Evolutionary conservation across 2,113 vertebrate genomes (phyloP).

Genomic region (Pipa parva): DNA sequence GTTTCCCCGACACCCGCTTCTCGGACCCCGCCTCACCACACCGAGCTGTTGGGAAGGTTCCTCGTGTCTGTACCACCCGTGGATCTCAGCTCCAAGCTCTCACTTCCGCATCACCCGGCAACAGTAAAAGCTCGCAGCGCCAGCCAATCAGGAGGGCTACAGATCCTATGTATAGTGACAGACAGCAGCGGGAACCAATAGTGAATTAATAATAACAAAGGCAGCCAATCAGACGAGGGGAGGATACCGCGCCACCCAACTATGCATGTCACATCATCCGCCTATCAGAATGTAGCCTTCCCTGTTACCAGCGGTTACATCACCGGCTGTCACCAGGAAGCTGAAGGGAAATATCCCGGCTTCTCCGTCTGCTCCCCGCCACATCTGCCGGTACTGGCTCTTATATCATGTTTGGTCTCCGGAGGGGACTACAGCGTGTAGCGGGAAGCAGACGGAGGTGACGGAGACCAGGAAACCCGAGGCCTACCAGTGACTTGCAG

Average conservation of each 20-base stretch:
- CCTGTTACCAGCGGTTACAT: slow-evolving; percentile 7
- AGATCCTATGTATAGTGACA: neutral
- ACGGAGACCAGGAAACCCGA: neutral
- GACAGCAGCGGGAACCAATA: neutral
- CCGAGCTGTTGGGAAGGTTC: neutral
- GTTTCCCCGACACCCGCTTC: no score
- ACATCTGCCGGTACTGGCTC: no score
- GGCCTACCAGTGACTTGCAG: slow-evolving; percentile 33
- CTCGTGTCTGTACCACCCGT: slow-evolving; percentile 17
- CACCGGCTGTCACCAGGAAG: neutral
- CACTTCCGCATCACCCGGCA: slow-evolving; percentile 42
- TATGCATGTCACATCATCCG: slow-evolving; percentile 1
- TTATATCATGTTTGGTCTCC: no score
- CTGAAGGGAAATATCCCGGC: neutral
- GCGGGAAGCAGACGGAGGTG: no score
- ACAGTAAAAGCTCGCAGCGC: neutral
- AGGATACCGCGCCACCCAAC: slow-evolving; percentile 11
- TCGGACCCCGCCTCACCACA: neutral
- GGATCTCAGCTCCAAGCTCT: slow-evolving; percentile 5
- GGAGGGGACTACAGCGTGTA: neutral
- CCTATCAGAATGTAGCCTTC: neutral
- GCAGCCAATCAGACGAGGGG: neutral
- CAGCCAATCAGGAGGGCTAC: neutral
- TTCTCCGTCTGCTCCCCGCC: no score
- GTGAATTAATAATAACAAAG: neutral